Conservation (phyloP, 2,888 invertebrate genomes). For the Andrena haemorrhoa region DNA sequence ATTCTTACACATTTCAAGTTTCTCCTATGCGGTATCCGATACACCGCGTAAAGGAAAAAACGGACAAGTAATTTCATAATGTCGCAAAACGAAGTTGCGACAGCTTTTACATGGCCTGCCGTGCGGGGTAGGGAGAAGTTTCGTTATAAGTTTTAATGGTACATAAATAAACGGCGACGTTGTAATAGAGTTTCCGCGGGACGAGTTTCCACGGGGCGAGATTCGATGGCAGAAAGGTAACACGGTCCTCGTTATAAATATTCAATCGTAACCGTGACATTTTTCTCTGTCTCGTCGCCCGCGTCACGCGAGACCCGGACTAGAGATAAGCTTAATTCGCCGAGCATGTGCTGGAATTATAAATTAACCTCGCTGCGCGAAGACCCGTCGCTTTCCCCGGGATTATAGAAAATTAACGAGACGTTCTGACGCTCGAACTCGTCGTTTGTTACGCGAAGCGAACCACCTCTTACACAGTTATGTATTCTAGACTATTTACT, state of each 20-base stretch:
- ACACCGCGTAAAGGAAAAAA: conserved; percentile 24
- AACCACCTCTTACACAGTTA: background rate
- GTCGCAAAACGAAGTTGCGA: conserved; percentile 56
- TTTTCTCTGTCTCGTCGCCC: conserved; percentile 29
- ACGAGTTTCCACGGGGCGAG: conserved; percentile 51
- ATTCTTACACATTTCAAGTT: conserved; percentile 42
- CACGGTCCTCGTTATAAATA: conserved; percentile 65
- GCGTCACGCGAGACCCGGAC: conserved; percentile 32
- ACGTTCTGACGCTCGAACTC: background rate
- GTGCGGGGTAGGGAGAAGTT: conserved; percentile 60
- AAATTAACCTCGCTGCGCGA: conserved; percentile 27
- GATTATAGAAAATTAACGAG: conserved; percentile 53
- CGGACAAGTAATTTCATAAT: conserved; percentile 62
- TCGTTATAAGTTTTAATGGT: conserved; percentile 70
- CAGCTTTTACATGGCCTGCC: conserved; percentile 59
- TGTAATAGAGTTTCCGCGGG: conserved; percentile 67
- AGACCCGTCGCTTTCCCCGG: conserved; percentile 18
- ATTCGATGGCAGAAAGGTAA: conserved; percentile 61
- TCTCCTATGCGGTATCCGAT: conserved; percentile 41
- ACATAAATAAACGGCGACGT: conserved; percentile 69
- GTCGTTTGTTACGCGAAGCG: conserved; percentile 18
- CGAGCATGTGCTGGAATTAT: conserved; percentile 44
- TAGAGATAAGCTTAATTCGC: conserved; percentile 45
- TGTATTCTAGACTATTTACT: background rate
- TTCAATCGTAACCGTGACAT: conserved; percentile 61